phyloP scores from a whole-genome alignment of 1,140 invertebrate genomes.

The Pollicipes pollicipes region DNA sequence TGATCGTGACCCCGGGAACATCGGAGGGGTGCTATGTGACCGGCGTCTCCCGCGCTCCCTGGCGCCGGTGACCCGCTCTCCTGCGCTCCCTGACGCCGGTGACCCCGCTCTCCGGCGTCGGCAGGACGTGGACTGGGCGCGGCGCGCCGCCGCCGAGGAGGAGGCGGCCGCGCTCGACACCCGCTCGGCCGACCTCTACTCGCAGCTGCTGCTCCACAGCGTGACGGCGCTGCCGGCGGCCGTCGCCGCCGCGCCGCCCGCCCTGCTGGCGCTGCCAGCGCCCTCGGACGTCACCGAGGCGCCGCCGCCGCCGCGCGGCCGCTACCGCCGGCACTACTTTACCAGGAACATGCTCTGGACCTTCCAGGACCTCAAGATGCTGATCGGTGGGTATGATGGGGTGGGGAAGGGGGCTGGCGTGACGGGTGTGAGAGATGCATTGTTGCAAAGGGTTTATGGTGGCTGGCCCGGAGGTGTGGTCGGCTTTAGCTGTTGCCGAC shows the following conservation, averaged over 20 bases:
- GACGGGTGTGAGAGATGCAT: too few species aligned
- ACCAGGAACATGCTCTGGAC: conserved; percentile 74
- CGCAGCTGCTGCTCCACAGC: neutral
- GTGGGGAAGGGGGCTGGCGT: too few species aligned
- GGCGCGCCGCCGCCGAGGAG: neutral
- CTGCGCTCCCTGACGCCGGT: too few species aligned
- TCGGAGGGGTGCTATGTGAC: too few species aligned
- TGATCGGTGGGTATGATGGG: conserved; percentile 34
- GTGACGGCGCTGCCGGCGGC: conserved; percentile 53
- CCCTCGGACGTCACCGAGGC: conserved; percentile 23
- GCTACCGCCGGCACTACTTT: conserved; percentile 22
- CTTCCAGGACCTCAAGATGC: conserved; percentile 85
- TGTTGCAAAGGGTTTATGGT: too few species aligned
- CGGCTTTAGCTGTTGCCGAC: too few species aligned
- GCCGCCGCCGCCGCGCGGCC: neutral
- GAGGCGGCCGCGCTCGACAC: neutral
- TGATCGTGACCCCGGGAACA: too few species aligned
- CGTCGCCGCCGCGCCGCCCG: conserved; percentile 47
- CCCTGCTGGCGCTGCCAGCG: conserved; percentile 9
- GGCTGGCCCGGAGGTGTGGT: too few species aligned
- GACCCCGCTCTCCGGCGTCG: too few species aligned
- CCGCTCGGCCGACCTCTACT: neutral
- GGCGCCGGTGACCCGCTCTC: too few species aligned
- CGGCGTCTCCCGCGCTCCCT: too few species aligned
- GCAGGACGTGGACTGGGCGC: neutral